Evolutionary conservation across 2,888 invertebrate species (phyloP).

Genomic region (Teleiodes luculella): DNA sequence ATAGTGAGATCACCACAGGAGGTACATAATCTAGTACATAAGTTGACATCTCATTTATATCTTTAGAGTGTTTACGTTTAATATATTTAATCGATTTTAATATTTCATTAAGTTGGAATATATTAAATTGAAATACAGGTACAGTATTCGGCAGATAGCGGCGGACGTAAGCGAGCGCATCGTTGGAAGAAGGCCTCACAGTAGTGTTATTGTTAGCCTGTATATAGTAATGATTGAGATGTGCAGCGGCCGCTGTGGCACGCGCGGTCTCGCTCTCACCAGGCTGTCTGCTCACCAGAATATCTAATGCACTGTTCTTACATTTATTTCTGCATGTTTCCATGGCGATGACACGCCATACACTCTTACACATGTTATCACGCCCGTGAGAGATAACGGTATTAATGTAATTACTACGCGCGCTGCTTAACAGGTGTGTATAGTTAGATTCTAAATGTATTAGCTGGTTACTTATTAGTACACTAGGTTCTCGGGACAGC

Average conservation of each 20-base stretch:
- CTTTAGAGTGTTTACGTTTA: conserved; percentile 8
- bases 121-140: not conserved
- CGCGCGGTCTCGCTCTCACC: not conserved
- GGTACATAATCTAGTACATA: conserved; percentile 1
- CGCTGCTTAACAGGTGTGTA: not conserved
- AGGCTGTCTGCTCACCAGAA: not conserved
- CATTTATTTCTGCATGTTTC: not conserved
- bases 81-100: not conserved
- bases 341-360: not conserved
- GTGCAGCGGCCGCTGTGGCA: not conserved
- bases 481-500: not conserved
- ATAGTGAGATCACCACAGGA: not conserved
- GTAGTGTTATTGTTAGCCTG: not conserved
- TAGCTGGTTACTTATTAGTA: not conserved
- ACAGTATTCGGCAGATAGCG: not conserved
- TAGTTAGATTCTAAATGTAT: not conserved
- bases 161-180: not conserved
- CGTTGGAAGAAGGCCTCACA: not conserved
- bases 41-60: conserved; percentile 12
- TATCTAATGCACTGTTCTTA: not conserved
- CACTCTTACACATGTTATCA: not conserved
- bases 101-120: not conserved
- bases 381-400: not conserved
- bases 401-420: not conserved
- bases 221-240: not conserved